A percentile compares a stretch with the other conserved stretches of the same genome.
Evolutionary conservation across 2,888 invertebrate species (phyloP).

Genomic region (Epistrophella euchroma): DNA sequence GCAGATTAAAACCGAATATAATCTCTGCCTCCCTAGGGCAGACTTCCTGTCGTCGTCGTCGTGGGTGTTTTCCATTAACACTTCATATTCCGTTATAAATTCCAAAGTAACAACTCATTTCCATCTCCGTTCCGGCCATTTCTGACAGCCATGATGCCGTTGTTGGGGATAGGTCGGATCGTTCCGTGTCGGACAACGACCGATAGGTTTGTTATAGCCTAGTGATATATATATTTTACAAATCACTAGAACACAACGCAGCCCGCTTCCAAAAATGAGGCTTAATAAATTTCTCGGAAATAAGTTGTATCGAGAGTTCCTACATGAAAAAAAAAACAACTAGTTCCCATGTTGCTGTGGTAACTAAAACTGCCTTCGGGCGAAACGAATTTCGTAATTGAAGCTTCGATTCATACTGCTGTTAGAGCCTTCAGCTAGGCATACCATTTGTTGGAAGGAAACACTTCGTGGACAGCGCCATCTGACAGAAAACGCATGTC

Average conservation of each 20-base stretch:
- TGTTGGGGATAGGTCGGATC: slow-evolving; percentile 1
- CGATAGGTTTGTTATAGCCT: neutral
- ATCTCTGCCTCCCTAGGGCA: slow-evolving; percentile 23
- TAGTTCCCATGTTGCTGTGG: slow-evolving; percentile 20
- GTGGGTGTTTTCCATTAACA: slow-evolving; percentile 73
- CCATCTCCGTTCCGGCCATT: slow-evolving; percentile 57
- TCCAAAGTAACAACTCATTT: slow-evolving; percentile 73
- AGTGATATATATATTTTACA: neutral
- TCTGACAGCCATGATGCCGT: slow-evolving; percentile 15
- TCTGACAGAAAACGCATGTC: slow-evolving; percentile 32
- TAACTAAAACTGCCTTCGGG: neutral
- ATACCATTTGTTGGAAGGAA: neutral
- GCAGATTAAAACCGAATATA: slow-evolving; percentile 62
- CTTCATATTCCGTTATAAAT: slow-evolving; percentile 73
- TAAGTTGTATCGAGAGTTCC: neutral
- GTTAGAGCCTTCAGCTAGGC: slow-evolving; percentile 29
- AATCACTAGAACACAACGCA: neutral
- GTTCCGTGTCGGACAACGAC: neutral
- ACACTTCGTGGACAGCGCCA: slow-evolving; percentile 32
- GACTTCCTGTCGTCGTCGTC: slow-evolving; percentile 47
- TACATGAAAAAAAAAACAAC: neutral
- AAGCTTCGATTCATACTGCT: slow-evolving; percentile 25
- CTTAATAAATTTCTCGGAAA: slow-evolving; percentile 36
- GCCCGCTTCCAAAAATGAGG: slow-evolving; percentile 24
- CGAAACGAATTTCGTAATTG: slow-evolving; percentile 14